These are phyloP conservation scores for Polypedilum vanderplanki DNA, from an alignment of 1,140 invertebrate species.

Conservation along the genomic window DNA sequence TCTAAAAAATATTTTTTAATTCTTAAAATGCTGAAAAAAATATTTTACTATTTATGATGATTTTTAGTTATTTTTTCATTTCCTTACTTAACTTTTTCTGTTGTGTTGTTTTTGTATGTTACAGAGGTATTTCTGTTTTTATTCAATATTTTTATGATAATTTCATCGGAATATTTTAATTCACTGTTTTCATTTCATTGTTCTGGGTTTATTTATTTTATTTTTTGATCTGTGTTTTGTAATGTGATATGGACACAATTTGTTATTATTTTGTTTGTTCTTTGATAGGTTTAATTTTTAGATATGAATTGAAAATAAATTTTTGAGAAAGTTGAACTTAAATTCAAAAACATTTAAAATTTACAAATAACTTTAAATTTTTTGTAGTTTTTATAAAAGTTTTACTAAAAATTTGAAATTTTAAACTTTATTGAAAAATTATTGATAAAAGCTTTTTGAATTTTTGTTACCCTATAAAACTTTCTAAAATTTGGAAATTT, in stretches of 20 bases:
- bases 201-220: too few relatives aligned
- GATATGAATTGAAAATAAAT: not conserved
- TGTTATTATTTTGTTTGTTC: too few relatives aligned
- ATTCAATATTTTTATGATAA: slow-evolving; percentile 21
- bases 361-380: too few relatives aligned
- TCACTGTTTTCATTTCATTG: too few relatives aligned
- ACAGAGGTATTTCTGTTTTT: slow-evolving; percentile 22
- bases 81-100: not conserved
- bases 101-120: slow-evolving; percentile 8
- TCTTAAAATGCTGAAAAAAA: slow-evolving; percentile 15
- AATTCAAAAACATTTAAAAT: too few relatives aligned
- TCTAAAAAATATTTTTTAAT: not conserved
- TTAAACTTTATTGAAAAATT: too few relatives aligned
- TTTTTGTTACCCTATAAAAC: too few relatives aligned
- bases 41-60: not conserved
- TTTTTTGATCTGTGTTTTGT: too few relatives aligned
- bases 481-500: too few relatives aligned
- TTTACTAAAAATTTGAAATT: not conserved
- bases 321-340: not conserved
- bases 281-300: too few relatives aligned
- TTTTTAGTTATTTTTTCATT: slow-evolving; percentile 28
- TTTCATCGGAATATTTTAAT: not conserved
- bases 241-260: too few relatives aligned
- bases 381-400: not conserved
- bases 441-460: too few relatives aligned